phyloP scores from a whole-genome alignment of 2,113 vertebrate species.

The Climacteris rufus region DNA sequence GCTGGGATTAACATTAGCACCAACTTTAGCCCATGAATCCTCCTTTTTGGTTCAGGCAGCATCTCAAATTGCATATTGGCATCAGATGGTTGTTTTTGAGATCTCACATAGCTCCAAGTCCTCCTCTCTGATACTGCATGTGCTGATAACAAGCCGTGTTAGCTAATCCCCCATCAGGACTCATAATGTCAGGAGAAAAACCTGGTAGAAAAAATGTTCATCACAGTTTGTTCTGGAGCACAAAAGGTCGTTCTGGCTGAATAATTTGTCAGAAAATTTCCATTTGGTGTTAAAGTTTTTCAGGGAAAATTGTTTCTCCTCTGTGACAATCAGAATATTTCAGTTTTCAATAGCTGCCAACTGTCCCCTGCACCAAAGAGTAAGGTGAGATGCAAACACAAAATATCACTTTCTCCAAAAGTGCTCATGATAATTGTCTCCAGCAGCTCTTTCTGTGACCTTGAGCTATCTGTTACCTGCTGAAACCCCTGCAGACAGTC shows the following conservation, averaged over 20 bases:
- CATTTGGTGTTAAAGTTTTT: not conserved
- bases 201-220: not conserved
- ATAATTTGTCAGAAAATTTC: not conserved
- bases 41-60: not conserved
- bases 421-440: not conserved
- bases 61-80: not conserved
- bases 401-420: not conserved
- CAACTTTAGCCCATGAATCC: not conserved
- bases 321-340: not conserved
- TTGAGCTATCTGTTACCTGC: not conserved
- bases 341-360: not conserved
- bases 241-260: not conserved
- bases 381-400: not conserved
- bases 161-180: slow-evolving; percentile 1
- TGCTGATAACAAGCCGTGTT: not conserved
- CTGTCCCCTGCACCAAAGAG: not conserved
- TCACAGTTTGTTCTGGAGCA: not conserved
- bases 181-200: slow-evolving; percentile 15
- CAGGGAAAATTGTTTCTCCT: not conserved
- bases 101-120: not conserved
- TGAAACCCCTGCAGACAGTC: not conserved
- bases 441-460: not conserved
- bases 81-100: not conserved
- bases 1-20: not conserved
- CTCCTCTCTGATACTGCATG: not conserved